A percentile compares a stretch with the other conserved stretches of the same genome.
These are phyloP conservation scores for Leucophenga varia DNA, from an alignment of 1,140 invertebrate genomes.

Conservation along the genomic window DNA sequence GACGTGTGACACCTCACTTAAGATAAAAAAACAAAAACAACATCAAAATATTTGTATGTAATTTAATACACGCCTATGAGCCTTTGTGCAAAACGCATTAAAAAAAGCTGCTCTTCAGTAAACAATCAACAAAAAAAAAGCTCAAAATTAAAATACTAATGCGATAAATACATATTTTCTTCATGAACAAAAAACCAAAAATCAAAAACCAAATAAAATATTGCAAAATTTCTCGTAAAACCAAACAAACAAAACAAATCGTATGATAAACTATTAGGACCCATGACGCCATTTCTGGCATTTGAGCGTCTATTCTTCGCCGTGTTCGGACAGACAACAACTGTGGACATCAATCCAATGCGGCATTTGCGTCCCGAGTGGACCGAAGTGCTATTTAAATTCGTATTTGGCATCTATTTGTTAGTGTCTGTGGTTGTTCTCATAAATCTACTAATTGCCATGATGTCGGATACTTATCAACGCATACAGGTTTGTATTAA, in stretches of 20 bases:
- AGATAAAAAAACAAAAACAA: no score
- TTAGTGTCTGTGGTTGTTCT: conserved; percentile 96
- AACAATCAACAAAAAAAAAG: conserved; percentile 6
- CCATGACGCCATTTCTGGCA: conserved; percentile 83
- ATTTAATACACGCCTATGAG: no score
- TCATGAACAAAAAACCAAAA: conserved; percentile 17
- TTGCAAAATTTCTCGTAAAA: conserved; percentile 1
- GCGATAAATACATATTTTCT: no score
- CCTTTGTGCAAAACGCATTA: no score
- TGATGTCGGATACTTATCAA: conserved; percentile 99
- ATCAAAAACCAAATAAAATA: neutral
- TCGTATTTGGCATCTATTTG: conserved; percentile 94
- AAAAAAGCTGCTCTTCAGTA: conserved; percentile 17
- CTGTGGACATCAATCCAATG: conserved; percentile 77
- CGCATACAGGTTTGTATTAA: conserved; percentile 78
- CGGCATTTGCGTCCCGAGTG: conserved; percentile 66
- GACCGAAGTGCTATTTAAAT: conserved; percentile 79
- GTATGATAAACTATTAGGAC: conserved; percentile 62
- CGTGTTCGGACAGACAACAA: conserved; percentile 93
- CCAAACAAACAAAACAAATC: conserved; percentile 17
- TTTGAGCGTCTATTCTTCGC: conserved; percentile 98
- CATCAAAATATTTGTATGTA: no score
- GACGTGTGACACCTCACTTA: conserved; percentile 34
- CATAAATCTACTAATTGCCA: conserved; percentile 98
- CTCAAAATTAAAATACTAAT: no score